Base-by-base conservation (phyloP, 2,797 vertebrate species). In the Clamator glandarius region DNA sequence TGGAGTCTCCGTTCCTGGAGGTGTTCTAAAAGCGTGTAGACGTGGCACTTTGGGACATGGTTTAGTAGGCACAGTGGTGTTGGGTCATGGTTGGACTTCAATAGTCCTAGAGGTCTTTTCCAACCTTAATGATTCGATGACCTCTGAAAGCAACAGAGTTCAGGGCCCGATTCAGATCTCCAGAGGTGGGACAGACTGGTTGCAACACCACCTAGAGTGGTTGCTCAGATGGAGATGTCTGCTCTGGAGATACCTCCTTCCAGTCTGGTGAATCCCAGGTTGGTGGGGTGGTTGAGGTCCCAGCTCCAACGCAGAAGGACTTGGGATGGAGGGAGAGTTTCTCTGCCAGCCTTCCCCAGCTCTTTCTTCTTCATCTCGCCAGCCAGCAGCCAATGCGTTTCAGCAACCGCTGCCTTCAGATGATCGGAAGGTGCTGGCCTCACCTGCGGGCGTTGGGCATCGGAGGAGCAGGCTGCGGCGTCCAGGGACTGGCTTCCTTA, bases 371-470 rank as follows among this genome's bases (percentile, higher is more conserved):
- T 72, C 9, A 46, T 92, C 67, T 92, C 83, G 97, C 72, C 96
- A 99, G 99, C 97, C 99, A 99, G 97, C 99, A 99, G 96, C 99
- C 99, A 1, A 99, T 98, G 0, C 98, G 99, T 70, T 99, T 99
- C 97, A 99, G 99, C 98, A 99, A 99, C 97, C 98, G 99, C 86
- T 99, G 99, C 94, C 98, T 99, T 92, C 99, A 99, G 98, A 99
- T 99, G 83, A 99, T 99, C 33, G 99, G 99, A 39, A 97, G 99
- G 78, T 99, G 99, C 90, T 99, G 99, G 99, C 99, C 99, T 2
- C 99, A 99, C 96, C 98, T 99, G 63, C 98, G 99, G 58, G 99
- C 99, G 1, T 98, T 99, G 41, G 99, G 99, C 29, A 98, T 99
- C 10, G 99, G 99, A 2, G 99, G 99, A 2, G 99, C 99, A 10